Evolutionary conservation across 1,140 invertebrate species (phyloP).

Genomic region (Lucilia cuprina): DNA sequence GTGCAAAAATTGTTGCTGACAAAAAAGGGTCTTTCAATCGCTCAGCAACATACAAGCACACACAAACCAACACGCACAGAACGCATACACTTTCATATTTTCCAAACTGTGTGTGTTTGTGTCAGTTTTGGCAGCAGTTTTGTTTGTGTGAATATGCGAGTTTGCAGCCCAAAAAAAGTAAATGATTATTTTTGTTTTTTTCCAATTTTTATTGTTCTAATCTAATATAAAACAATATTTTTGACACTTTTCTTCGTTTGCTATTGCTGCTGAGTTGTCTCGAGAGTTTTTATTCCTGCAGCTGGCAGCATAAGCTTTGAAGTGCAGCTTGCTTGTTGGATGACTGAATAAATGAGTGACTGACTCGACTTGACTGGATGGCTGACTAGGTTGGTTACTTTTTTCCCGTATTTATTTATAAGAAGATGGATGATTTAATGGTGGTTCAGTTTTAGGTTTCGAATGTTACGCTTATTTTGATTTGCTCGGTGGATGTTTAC

Average conservation of each 20-base stretch:
- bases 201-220: constrained; percentile 28
- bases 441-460: constrained; percentile 14
- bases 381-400: not conserved
- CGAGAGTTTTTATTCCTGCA: not conserved
- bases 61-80: not conserved
- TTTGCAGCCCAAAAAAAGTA: not conserved
- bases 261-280: not conserved
- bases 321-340: not conserved
- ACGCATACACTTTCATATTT: not conserved
- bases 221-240: constrained; percentile 27
- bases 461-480: constrained; percentile 30
- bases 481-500: constrained; percentile 38
- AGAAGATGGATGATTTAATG: constrained; percentile 8
- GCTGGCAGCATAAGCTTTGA: not conserved
- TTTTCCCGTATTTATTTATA: too few relatives aligned
- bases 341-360: not conserved
- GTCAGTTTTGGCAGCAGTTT: not conserved
- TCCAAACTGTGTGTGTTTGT: not conserved
- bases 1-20: constrained; percentile 37
- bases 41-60: not conserved
- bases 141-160: not conserved
- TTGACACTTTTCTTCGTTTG: constrained; percentile 13
- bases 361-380: not conserved
- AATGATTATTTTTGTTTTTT: not conserved
- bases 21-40: constrained; percentile 23